Conservation (phyloP, 2,888 invertebrate species). For the Xestia xanthographa region DNA sequence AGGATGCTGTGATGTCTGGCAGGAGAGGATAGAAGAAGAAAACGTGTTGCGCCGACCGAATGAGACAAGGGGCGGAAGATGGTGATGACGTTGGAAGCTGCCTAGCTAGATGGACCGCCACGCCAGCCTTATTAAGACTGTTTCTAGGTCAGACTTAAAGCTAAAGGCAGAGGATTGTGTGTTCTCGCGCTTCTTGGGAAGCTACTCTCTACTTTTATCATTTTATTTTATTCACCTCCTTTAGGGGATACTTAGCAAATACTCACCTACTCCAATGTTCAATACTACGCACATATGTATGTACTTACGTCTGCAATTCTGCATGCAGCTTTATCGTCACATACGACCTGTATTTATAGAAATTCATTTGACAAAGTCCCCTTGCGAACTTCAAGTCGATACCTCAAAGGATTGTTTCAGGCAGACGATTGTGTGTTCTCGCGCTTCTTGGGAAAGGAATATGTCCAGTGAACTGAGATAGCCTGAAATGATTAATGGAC, state of each 20-base stretch:
- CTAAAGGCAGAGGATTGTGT: neutral
- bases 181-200: too few species aligned
- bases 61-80: too few species aligned
- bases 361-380: conserved; percentile 65
- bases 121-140: neutral
- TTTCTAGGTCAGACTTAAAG: neutral
- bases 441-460: neutral
- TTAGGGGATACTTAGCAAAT: neutral
- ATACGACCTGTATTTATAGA: conserved; percentile 49
- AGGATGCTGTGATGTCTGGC: too few species aligned
- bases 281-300: neutral
- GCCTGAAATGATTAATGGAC: neutral
- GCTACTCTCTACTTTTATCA: too few species aligned
- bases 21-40: too few species aligned
- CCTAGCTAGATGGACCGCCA: neutral
- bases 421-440: too few species aligned
- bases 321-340: conserved; percentile 20
- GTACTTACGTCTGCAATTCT: neutral
- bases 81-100: too few species aligned
- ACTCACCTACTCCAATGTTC: neutral
- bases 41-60: too few species aligned
- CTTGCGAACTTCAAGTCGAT: conserved; percentile 64
- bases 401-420: conserved; percentile 81
- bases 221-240: neutral
- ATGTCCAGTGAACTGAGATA: neutral